A percentile compares a stretch with the other conserved stretches of the same genome.
Evolutionary conservation across 2,797 vertebrate species (phyloP).

Genomic region (Mormyrus hasselquistii): DNA sequence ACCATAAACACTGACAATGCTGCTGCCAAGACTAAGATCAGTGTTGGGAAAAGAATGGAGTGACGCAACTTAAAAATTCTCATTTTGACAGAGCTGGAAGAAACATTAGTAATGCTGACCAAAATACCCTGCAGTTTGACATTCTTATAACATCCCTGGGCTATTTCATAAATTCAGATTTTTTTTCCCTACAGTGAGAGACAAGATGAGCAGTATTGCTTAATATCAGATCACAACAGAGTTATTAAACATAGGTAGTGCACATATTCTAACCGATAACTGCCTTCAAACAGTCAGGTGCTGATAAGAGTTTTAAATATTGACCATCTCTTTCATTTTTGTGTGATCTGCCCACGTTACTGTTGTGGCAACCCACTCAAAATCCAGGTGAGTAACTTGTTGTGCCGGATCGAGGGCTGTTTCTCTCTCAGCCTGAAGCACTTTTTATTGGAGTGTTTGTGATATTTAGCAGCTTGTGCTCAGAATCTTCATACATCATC

Average conservation of each 20-base stretch:
- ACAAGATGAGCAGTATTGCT: background rate
- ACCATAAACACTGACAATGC: background rate
- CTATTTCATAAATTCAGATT: background rate
- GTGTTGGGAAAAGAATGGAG: background rate
- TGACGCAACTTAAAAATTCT: background rate
- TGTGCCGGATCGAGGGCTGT: background rate
- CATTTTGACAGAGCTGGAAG: background rate
- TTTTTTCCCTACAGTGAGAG: background rate
- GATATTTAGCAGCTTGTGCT: constrained; percentile 6
- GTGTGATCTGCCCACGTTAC: background rate
- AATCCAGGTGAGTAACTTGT: background rate
- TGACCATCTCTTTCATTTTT: background rate
- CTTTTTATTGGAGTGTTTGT: background rate
- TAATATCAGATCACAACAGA: background rate
- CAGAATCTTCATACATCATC: background rate
- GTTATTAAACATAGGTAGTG: background rate
- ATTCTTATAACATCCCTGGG: background rate
- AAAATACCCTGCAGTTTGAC: background rate
- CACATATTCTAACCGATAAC: background rate
- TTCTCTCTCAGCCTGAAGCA: background rate
- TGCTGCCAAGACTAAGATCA: background rate
- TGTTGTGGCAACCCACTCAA: background rate
- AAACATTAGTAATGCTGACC: background rate
- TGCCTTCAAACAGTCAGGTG: background rate
- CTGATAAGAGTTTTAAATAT: background rate